phyloP scores from a whole-genome alignment of 2,888 invertebrate species.

The Asteroscopus sphinx region DNA sequence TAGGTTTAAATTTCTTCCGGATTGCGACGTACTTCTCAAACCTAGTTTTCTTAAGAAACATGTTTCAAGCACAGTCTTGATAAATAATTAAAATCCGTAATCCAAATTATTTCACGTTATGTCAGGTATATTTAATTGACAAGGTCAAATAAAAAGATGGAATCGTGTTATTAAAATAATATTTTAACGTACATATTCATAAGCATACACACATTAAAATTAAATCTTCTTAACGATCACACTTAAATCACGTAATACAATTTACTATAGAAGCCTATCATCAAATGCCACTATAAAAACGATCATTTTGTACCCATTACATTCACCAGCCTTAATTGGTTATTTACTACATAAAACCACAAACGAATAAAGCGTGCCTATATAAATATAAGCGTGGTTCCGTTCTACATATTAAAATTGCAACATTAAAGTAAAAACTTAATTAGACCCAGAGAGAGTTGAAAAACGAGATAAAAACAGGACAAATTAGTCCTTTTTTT shows the following conservation, averaged over 20 bases:
- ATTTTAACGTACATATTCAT: conserved; percentile 1
- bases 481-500: too few relatives aligned
- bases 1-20: too few relatives aligned
- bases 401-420: conserved; percentile 4
- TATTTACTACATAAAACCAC: conserved; percentile 1
- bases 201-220: background rate
- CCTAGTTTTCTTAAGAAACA: background rate
- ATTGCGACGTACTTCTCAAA: background rate
- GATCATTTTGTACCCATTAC: conserved; percentile 11
- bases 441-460: background rate
- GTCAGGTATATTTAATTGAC: background rate
- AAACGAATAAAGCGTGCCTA: background rate
- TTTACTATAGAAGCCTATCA: conserved; percentile 4
- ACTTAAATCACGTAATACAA: background rate
- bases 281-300: conserved; percentile 4
- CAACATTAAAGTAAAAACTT: background rate
- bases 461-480: conserved; percentile 9
- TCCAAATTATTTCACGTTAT: background rate
- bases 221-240: conserved; percentile 2
- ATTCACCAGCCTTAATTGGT: background rate
- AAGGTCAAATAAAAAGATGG: conserved; percentile 9
- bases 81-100: too few relatives aligned
- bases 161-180: conserved; percentile 3
- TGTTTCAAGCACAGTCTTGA: too few relatives aligned
- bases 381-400: conserved; percentile 2